Percentiles rank a stretch among this genome's conserved stretches.
These are phyloP conservation scores for Agelaius tricolor DNA, from an alignment of 2,113 vertebrate genomes.

Conservation along the genomic window DNA sequence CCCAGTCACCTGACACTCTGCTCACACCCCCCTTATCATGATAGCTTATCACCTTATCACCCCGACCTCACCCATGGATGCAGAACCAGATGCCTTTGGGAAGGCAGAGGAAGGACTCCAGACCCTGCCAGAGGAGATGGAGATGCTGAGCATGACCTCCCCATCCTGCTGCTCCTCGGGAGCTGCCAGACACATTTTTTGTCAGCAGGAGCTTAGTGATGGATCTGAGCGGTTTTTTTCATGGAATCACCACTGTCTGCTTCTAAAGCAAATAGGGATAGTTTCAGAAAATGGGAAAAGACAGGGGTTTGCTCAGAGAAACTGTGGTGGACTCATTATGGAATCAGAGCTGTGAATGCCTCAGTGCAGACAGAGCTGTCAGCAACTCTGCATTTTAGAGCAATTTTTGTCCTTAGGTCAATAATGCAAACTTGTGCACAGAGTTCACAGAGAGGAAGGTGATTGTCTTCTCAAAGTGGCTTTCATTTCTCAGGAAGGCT, in stretches of 20 bases:
- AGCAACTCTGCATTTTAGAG: neutral
- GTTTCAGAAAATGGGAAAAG: neutral
- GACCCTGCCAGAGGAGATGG: neutral
- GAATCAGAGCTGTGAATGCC: neutral
- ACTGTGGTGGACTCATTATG: neutral
- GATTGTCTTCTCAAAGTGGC: fast-evolving
- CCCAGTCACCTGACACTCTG: neutral
- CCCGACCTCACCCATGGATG: fast-evolving
- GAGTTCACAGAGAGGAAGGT: neutral
- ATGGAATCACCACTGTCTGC: neutral
- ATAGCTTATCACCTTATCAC: neutral
- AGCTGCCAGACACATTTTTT: neutral
- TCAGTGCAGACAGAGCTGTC: neutral
- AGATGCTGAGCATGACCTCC: neutral
- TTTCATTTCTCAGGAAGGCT: neutral
- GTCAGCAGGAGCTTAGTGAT: neutral
- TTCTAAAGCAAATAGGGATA: neutral
- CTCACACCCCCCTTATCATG: fast-evolving
- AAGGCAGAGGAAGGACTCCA: neutral
- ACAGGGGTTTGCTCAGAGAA: neutral
- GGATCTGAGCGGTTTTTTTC: neutral
- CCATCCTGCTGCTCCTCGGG: fast-evolving
- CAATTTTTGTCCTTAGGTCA: neutral
- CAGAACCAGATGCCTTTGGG: neutral
- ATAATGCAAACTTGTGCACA: neutral